Conservation (phyloP, 2,888 invertebrate species). For the Busseola fusca region DNA sequence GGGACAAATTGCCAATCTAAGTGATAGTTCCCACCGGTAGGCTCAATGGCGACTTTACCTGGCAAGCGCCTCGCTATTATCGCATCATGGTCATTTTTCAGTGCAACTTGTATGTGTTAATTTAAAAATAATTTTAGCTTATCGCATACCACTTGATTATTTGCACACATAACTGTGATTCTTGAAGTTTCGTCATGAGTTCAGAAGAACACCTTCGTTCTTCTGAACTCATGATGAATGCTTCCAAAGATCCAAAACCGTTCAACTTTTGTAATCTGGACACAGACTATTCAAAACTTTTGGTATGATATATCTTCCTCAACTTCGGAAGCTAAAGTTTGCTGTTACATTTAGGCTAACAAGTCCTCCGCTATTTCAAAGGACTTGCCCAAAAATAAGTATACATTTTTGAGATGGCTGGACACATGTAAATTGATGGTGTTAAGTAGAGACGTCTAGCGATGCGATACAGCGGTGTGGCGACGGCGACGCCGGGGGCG, state of each 20-base stretch:
- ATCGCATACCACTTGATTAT: not conserved
- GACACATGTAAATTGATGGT: conserved; percentile 61
- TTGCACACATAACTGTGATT: not conserved
- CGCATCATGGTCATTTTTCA: conserved; percentile 39
- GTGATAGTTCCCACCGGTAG: conserved; percentile 75
- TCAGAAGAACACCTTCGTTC: not conserved
- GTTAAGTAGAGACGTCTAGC: conserved; percentile 60
- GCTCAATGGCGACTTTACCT: conserved; percentile 38
- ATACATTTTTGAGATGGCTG: not conserved
- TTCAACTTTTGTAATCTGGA: not conserved
- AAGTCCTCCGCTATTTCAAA: not conserved
- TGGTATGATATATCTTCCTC: not conserved
- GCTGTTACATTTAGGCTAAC: not conserved
- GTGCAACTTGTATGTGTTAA: conserved; percentile 24
- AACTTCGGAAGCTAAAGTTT: not conserved
- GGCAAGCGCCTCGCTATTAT: conserved; percentile 39
- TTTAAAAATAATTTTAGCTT: conserved; percentile 14
- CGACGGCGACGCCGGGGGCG: conserved; percentile 65
- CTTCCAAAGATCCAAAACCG: not conserved
- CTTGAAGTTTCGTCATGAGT: too few species aligned
- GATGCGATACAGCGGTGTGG: conserved; percentile 28
- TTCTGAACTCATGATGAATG: not conserved
- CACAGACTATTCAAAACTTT: conserved; percentile 4
- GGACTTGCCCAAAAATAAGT: not conserved
- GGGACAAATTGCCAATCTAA: conserved; percentile 79